Percentiles rank a stretch among this genome's conserved stretches.
Evolutionary conservation across 37 sponge, comb jelly and placozoan genomes (phyloP).

Genomic region (Spongia lamella): DNA sequence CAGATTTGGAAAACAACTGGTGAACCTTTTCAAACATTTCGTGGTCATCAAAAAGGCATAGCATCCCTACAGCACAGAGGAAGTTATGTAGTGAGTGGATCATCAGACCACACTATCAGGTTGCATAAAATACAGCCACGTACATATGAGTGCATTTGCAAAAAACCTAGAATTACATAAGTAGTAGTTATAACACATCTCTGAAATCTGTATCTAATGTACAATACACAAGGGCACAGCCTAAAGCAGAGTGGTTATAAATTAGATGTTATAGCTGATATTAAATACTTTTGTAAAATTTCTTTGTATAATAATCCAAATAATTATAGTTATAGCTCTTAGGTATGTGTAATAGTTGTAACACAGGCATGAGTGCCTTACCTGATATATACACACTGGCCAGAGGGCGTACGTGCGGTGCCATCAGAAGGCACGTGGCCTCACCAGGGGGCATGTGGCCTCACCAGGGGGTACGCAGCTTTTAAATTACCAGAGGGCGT

Average conservation of each 20-base stretch:
- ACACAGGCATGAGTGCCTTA: too few relatives aligned
- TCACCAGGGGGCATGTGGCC: too few relatives aligned
- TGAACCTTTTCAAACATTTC: slow-evolving; percentile 91
- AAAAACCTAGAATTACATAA: too few relatives aligned
- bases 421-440: too few relatives aligned
- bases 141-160: background rate
- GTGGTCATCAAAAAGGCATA: slow-evolving; percentile 93
- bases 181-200: too few relatives aligned
- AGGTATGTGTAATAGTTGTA: too few relatives aligned
- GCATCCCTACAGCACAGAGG: slow-evolving; percentile 97
- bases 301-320: background rate
- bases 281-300: background rate
- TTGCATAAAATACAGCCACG: background rate
- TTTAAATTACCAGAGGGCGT: too few relatives aligned
- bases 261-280: background rate
- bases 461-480: too few relatives aligned
- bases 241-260: too few relatives aligned
- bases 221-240: too few relatives aligned
- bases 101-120: slow-evolving; percentile 96
- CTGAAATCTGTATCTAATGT: too few relatives aligned
- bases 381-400: too few relatives aligned
- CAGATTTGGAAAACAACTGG: slow-evolving; percentile 93
- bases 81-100: slow-evolving; percentile 94
- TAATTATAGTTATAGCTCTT: background rate
- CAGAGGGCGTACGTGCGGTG: background rate